phyloP scores from a whole-genome alignment of 1,140 invertebrate species.

The Lasioglossum baleicum region DNA sequence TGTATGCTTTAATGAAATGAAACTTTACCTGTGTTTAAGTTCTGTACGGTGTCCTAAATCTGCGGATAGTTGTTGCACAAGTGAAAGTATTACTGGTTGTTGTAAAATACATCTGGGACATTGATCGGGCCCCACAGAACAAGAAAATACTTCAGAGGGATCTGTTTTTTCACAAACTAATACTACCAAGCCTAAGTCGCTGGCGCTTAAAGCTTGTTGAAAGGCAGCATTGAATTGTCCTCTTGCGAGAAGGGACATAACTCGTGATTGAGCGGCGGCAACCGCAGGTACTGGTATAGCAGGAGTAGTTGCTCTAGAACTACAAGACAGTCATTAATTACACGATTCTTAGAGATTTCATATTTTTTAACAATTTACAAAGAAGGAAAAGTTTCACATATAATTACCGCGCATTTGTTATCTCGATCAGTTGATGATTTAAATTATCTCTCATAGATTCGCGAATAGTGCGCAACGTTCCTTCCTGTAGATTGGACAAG shows the following conservation, averaged over 20 bases:
- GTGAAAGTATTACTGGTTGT: constrained; percentile 92
- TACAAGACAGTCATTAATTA: constrained; percentile 21
- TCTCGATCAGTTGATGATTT: constrained; percentile 74
- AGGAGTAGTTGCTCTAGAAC: constrained; percentile 82
- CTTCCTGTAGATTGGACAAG: constrained; percentile 70
- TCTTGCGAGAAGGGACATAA: constrained; percentile 86
- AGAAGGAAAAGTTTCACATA: not conserved
- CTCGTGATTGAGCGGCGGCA: constrained; percentile 82
- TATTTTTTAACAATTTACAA: not conserved
- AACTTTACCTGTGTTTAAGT: constrained; percentile 90
- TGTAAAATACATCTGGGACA: constrained; percentile 77
- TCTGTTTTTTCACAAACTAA: constrained; percentile 91
- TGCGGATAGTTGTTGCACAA: constrained; percentile 95
- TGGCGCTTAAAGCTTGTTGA: constrained; percentile 92
- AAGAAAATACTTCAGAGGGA: constrained; percentile 88
- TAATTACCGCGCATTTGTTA: constrained; percentile 72
- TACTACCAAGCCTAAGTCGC: constrained; percentile 91
- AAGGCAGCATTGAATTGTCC: constrained; percentile 92
- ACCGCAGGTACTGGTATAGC: constrained; percentile 70
- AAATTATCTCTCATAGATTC: constrained; percentile 76
- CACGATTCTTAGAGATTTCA: too few species aligned
- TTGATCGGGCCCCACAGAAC: constrained; percentile 80
- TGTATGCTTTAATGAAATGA: not conserved
- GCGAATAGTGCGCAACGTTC: constrained; percentile 69
- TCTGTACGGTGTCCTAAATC: constrained; percentile 92